These are phyloP conservation scores for Dryobota labecula DNA, from an alignment of 2,888 invertebrate species.

Conservation along the genomic window DNA sequence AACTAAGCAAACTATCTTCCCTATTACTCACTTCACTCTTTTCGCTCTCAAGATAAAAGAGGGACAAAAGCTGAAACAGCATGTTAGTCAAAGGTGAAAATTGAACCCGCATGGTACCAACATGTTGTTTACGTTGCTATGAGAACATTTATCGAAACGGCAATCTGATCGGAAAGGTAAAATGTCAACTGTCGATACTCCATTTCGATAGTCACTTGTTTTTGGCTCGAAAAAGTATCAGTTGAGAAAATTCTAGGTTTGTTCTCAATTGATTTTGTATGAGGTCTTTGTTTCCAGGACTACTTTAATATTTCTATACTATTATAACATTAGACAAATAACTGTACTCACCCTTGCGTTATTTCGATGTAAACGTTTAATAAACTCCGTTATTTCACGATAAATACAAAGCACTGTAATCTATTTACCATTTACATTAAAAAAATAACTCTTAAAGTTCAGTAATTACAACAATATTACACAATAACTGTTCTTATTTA, in stretches of 20 bases:
- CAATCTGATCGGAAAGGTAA: slow-evolving; percentile 46
- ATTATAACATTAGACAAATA: too few species aligned
- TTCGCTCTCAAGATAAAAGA: slow-evolving; percentile 45
- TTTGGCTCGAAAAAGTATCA: slow-evolving; percentile 14
- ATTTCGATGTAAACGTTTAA: too few species aligned
- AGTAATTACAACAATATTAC: too few species aligned
- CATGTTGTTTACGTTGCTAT: slow-evolving; percentile 49
- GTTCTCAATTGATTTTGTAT: slow-evolving; percentile 1
- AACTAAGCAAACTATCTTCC: slow-evolving; percentile 11
- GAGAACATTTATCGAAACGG: slow-evolving; percentile 45
- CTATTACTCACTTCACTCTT: slow-evolving; percentile 19
- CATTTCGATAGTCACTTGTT: slow-evolving; percentile 31
- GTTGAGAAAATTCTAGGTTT: background rate
- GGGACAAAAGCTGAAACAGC: slow-evolving; percentile 31
- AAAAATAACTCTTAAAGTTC: too few species aligned
- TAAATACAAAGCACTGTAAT: too few species aligned
- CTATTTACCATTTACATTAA: too few species aligned
- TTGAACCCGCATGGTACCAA: slow-evolving; percentile 44
- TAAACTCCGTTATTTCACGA: too few species aligned
- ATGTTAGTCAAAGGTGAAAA: slow-evolving; percentile 47
- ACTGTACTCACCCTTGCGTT: too few species aligned
- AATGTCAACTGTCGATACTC: slow-evolving; percentile 34
- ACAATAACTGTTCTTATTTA: too few species aligned
- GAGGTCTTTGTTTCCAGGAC: background rate
- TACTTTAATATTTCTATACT: slow-evolving; percentile 1